Base-by-base conservation (phyloP, 2,888 invertebrate species). In the Sericinus montela region DNA sequence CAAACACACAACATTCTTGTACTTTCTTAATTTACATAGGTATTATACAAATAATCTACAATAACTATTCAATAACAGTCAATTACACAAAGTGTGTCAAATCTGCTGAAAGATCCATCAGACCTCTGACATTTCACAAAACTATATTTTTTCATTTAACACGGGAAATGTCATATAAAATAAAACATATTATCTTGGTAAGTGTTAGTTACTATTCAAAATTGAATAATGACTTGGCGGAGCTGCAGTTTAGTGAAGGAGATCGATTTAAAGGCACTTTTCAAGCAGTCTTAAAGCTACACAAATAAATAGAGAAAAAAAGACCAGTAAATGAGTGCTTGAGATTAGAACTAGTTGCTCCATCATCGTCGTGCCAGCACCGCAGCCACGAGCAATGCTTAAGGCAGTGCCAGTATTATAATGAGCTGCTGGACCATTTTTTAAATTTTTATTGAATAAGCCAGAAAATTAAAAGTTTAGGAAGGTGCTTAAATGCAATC, bases 371-470 rank as follows among this genome's bases (percentile, higher is more conserved):
- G 8, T 28, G 11, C 28, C 4, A 42, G 32, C 28, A 42, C 23
- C 14, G 32, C 23, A 14, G 28, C 42, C 8, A 28, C n/a, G 4
- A 45, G 37, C 32, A 62, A 63, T 65, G 62, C 75, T 67, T 60
- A 62, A 61, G 68, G 75, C 75, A 76, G 72, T 74, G 60, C 59
- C 62, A 59, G 49, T 57, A 62, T 72, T 80, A 84, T 80, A 84
- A 86, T 85, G 85, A 86, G 85, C 78, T 84, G 80, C 78, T 81
- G 81, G 82, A 81, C 62, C 54, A 69, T 32, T 19, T 1, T 45
- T 23, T 16, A 40, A 8, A 35, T 42, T 14, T 30, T 29, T 14
- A 43, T 16, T 11, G 0, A 39, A 45, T 48, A 52, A 53, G 45
- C 40, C 37, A 38, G 39, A 53, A 47, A 40, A 55, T 51, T 58